Evolutionary conservation across 2,113 vertebrate species (phyloP), one percentile per base, ranked within the genome.

Genomic region (Tachuris rubrigastra): DNA sequence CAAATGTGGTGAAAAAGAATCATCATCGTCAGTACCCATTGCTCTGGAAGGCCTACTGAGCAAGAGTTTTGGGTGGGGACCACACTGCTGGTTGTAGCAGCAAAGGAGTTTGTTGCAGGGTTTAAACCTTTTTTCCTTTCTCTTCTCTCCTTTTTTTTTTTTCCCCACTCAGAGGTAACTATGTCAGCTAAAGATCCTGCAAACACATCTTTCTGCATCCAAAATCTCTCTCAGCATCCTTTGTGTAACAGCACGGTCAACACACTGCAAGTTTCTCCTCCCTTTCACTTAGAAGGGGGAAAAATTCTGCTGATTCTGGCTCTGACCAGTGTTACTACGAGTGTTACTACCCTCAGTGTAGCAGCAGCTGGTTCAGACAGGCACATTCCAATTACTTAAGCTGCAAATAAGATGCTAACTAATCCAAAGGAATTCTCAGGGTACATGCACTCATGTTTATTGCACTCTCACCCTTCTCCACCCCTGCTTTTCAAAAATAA

Each of bases 401-500:
- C 7, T 66, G 37, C 58, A 68, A 59, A 50, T 44, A 75, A 71
- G 1, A 6, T 52, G 39, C 11, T 31, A 8, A 4, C 5, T 37
- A 71, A 75, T 30, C 12, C 46, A 55, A n/a, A 44, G 24, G 18
- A 63, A n/a, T 33, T 83, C 33, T 67, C 10, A 12, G n/a, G 33
- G 11, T 30, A 65, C 0, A 0, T 22, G 17, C 23, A 65, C 19
- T 76, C 0, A 2, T 78, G 60, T 62, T 50, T 21, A 44, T 1
- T 67, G 62, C 21, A 55, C 12, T 42, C 85, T 31, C 30, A 78
- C 24, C 8, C 8, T 74, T 74, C 25, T 68, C 31, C 19, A 49
- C 1, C 5, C 8, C 6, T 4, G 1, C 28, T 50, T 67, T 67
- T 49, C n/a, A 37, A 85, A 65, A 66, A 20, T 9, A 88, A 74